A percentile compares a stretch with the other conserved stretches of the same genome.
These are phyloP conservation scores for Stictocephala bisonia DNA, from an alignment of 2,888 invertebrate species.

Conservation along the genomic window DNA sequence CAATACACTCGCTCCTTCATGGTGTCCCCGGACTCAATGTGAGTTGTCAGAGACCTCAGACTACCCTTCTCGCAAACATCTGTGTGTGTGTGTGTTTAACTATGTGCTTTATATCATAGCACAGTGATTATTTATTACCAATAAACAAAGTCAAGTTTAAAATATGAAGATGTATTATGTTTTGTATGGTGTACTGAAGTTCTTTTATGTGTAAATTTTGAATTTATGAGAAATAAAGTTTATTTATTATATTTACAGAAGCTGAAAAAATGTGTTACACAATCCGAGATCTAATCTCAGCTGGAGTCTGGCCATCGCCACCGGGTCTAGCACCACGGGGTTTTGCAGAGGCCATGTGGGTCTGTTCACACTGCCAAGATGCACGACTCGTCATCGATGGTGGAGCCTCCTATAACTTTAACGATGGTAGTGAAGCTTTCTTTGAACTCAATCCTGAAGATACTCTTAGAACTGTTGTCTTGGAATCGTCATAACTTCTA, in stretches of 20 bases:
- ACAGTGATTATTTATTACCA: too few species aligned
- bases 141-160: neutral
- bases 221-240: neutral
- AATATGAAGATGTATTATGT: neutral
- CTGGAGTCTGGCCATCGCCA: conserved; percentile 86
- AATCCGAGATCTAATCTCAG: conserved; percentile 92
- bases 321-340: conserved; percentile 80
- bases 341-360: conserved; percentile 78
- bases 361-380: conserved; percentile 91
- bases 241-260: conserved; percentile 66
- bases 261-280: conserved; percentile 87
- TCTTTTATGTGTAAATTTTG: neutral
- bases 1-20: too few species aligned
- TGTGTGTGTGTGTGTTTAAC: too few species aligned
- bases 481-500: too few species aligned
- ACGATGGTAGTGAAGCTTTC: conserved; percentile 89
- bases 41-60: too few species aligned
- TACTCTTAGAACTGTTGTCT: conserved; percentile 81
- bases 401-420: conserved; percentile 92
- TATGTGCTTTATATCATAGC: too few species aligned
- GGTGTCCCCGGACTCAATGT: too few species aligned
- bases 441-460: conserved; percentile 90
- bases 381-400: conserved; percentile 96
- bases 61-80: too few species aligned
- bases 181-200: neutral